Conservation (phyloP, 2,113 vertebrate genomes). For the Lasiurus borealis region DNA sequence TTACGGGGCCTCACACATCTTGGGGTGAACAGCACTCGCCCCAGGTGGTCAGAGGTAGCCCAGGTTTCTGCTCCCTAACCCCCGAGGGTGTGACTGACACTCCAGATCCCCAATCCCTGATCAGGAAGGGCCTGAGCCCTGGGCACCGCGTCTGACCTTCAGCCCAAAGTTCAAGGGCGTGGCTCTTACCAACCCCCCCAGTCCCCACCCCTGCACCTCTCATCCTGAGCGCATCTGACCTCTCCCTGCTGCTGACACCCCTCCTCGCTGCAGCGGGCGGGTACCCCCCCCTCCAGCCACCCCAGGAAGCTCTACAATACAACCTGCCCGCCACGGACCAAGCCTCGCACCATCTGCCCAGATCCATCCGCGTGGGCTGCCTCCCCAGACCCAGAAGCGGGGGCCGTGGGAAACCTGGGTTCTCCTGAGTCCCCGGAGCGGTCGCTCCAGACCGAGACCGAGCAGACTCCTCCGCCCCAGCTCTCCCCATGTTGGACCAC, state of each 20-base stretch:
- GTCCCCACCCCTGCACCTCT: no score
- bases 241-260: background rate
- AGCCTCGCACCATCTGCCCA: background rate
- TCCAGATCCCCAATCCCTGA: background rate
- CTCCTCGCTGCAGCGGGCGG: background rate
- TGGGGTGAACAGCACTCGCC: background rate
- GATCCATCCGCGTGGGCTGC: accelerated
- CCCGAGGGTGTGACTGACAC: background rate
- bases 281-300: background rate
- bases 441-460: background rate
- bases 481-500: accelerated
- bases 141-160: background rate
- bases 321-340: background rate
- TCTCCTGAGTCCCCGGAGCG: background rate
- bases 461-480: background rate
- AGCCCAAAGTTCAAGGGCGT: background rate
- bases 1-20: background rate
- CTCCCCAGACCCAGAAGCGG: background rate
- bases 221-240: no score
- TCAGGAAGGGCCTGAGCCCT: background rate
- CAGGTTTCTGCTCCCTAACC: background rate
- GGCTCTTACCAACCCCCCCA: background rate
- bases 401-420: no score
- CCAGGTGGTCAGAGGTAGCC: background rate
- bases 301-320: background rate